Evolutionary conservation across 2,113 vertebrate genomes (phyloP), one percentile per base, ranked within the genome.

Genomic region (Paratilapia polleni): DNA sequence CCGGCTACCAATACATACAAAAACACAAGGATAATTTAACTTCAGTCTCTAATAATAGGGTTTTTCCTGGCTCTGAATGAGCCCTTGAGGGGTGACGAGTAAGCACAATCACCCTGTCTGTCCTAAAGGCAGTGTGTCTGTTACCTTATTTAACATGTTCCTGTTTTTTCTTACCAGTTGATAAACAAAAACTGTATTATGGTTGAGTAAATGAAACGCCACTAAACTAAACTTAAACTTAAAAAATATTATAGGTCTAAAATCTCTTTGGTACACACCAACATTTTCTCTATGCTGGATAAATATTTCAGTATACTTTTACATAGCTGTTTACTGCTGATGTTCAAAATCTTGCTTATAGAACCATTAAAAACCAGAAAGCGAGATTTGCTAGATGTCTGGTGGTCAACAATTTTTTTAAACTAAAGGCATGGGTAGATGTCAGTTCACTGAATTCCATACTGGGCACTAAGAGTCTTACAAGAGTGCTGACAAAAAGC

Each of bases 1-100:
- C 17, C 0, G 7, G 26, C 24, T 73, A 31, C 13, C 11, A 31
- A 31, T 31, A 20, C 17, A 31, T 2, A 7, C 66, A 17, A 0
- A 31, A 70, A 52, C 47, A 52, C 19, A 0, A 6, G 20, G 26
- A 3, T 73, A 52, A 70, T 52, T 31, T 28, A 52, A 3, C 11
- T 13, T 0, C 11, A 5, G 26, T 73, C 0, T 26, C 4, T 73
- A 73, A 73, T 73, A 52, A 73, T 47, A 31, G 26, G 1, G 11
- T 14, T 73, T 70, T 52, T 28, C 24, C 63, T 66, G 14, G 6
- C 1, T 73, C 26, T 52, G 68, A 73, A 54, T n/a, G 47, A 20
- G 26, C 26, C 47, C 24, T 28, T 19, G 26, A 73, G 17, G 1
- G 26, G 26, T 34, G 17, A 17, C 68, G 47, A 54, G 68, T 36